Percentiles rank a stretch among this genome's conserved stretches.
phyloP scores from a whole-genome alignment of 2,797 vertebrate genomes.

The Dromococcyx pavoninus region DNA sequence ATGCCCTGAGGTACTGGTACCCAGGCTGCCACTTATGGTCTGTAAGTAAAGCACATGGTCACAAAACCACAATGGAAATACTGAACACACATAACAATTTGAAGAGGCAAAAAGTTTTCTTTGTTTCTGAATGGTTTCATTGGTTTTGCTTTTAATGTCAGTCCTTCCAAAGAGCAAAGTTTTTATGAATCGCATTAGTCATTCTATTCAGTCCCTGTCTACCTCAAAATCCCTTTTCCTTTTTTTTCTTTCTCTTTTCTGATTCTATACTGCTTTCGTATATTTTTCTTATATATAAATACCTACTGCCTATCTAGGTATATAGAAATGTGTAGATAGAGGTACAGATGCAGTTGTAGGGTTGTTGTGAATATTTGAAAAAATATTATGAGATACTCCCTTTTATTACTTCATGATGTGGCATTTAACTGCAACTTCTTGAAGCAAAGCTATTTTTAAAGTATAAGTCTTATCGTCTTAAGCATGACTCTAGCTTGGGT shows the following conservation, averaged over 20 bases:
- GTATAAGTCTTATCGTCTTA: not conserved
- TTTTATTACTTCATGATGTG: not conserved
- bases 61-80: not conserved
- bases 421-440: not conserved
- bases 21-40: not conserved
- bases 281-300: not conserved
- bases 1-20: not conserved
- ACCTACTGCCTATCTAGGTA: not conserved
- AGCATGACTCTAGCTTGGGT: not conserved
- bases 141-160: not conserved
- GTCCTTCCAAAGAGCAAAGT: not conserved
- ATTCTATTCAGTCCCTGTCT: not conserved
- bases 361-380: not conserved
- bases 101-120: too few relatives aligned
- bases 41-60: not conserved
- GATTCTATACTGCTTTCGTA: not conserved
- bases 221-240: not conserved
- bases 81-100: not conserved
- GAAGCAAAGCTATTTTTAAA: not conserved
- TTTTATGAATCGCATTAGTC: not conserved
- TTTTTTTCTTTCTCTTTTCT: not conserved
- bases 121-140: not conserved
- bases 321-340: not conserved
- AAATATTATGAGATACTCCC: not conserved
- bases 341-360: not conserved